Conservation (phyloP, 92 coral and sea anemone species). For the Porites evermanni region DNA sequence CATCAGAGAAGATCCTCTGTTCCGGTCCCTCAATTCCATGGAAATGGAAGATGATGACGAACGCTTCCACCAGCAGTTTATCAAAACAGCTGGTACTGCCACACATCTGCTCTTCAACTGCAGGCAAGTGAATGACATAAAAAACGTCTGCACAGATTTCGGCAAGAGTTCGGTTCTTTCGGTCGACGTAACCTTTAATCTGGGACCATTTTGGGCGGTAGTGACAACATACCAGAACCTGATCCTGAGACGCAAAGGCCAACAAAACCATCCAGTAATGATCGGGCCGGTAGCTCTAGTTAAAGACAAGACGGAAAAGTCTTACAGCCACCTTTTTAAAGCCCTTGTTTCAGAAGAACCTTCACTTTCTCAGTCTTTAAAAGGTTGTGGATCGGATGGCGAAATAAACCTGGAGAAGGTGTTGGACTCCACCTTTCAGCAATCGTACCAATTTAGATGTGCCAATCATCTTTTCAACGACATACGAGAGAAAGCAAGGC, state of each 20-base stretch:
- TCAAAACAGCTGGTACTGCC: slow-evolving; percentile 51
- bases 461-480: slow-evolving; percentile 37
- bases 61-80: slow-evolving; percentile 54
- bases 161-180: slow-evolving; percentile 42
- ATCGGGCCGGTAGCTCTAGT: slow-evolving; percentile 43
- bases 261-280: slow-evolving; percentile 44
- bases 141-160: slow-evolving; percentile 41
- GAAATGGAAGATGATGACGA: slow-evolving; percentile 42
- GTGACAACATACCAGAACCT: slow-evolving; percentile 52
- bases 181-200: slow-evolving; percentile 48
- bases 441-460: slow-evolving; percentile 44
- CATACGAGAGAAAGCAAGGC: slow-evolving; percentile 36
- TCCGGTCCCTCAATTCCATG: slow-evolving; percentile 36
- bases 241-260: slow-evolving; percentile 34
- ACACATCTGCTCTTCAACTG: slow-evolving; percentile 43
- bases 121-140: slow-evolving; percentile 46
- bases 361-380: slow-evolving; percentile 18
- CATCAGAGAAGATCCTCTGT: slow-evolving; percentile 48
- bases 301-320: slow-evolving; percentile 42
- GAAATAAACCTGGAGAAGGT: slow-evolving; percentile 36
- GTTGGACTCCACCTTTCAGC: slow-evolving; percentile 49
- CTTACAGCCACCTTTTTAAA: slow-evolving; percentile 38
- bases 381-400: slow-evolving; percentile 32
- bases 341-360: slow-evolving; percentile 32
- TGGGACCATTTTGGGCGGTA: slow-evolving; percentile 47